A percentile compares a stretch with the other conserved stretches of the same genome.
phyloP scores from a whole-genome alignment of 2,888 invertebrate genomes.

The Eristalinus aeneus region DNA sequence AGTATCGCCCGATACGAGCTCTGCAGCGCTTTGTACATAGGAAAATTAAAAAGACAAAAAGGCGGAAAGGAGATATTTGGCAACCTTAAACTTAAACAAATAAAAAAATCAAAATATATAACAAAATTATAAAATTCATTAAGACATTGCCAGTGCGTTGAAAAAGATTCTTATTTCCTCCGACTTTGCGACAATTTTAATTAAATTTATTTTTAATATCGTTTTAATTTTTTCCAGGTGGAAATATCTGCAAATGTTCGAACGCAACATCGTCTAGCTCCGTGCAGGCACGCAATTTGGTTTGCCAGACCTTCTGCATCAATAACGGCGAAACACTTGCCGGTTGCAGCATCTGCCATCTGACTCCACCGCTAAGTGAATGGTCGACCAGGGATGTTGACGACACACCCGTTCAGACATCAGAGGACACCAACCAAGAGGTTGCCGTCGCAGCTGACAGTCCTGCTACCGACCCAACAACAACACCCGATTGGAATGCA shows the following conservation, averaged over 20 bases:
- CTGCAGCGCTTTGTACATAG: too few species aligned
- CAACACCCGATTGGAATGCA: conserved; percentile 83
- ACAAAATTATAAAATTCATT: too few species aligned
- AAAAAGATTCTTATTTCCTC: too few species aligned
- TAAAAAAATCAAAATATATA: too few species aligned
- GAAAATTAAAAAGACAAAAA: too few species aligned
- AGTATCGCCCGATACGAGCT: too few species aligned
- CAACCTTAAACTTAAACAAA: too few species aligned
- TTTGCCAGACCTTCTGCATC: conserved; percentile 77
- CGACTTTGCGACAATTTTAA: too few species aligned
- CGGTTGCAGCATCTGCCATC: conserved; percentile 77
- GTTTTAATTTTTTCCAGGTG: conserved; percentile 71
- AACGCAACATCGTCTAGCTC: conserved; percentile 32
- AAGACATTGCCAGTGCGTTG: too few species aligned
- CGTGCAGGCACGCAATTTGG: conserved; percentile 67
- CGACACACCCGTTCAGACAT: background rate
- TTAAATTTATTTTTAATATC: too few species aligned
- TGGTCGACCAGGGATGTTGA: conserved; percentile 10
- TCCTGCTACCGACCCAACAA: conserved; percentile 60
- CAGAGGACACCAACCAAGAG: background rate
- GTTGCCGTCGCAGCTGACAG: background rate
- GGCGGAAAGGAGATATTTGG: too few species aligned
- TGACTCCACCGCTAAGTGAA: conserved; percentile 55
- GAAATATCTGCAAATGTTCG: conserved; percentile 73
- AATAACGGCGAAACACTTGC: conserved; percentile 73